Evolutionary conservation across 2,113 vertebrate genomes (phyloP), one percentile per base, ranked within the genome.

Genomic region (Neofelis nebulosa): DNA sequence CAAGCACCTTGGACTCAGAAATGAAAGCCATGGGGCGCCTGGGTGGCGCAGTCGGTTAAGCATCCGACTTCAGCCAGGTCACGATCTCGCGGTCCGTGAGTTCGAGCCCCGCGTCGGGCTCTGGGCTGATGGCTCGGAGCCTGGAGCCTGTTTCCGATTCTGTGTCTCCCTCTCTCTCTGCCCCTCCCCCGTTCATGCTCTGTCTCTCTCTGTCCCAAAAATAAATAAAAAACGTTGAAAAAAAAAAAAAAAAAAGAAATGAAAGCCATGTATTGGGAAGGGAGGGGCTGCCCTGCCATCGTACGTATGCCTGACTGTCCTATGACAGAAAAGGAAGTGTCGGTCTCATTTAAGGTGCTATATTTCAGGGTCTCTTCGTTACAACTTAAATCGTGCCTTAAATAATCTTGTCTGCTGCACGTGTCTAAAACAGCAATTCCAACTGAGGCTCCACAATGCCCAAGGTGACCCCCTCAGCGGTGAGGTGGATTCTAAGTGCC

Each of bases 401-500:
- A 78, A 50, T 84, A 63, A 45, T 63, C 68, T 8, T 79, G 29
- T 61, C 19, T 61, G 23, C 21, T 61, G 23, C 16, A 5, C 10
- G 13, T 11, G 13, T 36, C 45, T 68, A 57, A 18, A 89, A 57
- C 31, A 38, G 45, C 57, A 82, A 6, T 11, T 50, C 36, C 78
- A 96, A 3, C 3, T 48, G 45, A 61, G 95, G 27, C 25, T 31
- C 68, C 15, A 38, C 36, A 31, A 23, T 2, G 61, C 7, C 83
- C 68, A 33, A 2, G 0, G 1, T 63, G 57, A 48, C 57, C 16
- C 74, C 1, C 10, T 11, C 48, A 45, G 74, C 0, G 6, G 33
- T 50, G 69, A 61, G 61, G 18, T 5, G 8, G 55, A 14, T 10
- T 66, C 68, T 15, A 9, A 48, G 66, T 12, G 66, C 57, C 1